Evolutionary conservation across 2,113 vertebrate species (phyloP).

Genomic region (Etia nguti): DNA sequence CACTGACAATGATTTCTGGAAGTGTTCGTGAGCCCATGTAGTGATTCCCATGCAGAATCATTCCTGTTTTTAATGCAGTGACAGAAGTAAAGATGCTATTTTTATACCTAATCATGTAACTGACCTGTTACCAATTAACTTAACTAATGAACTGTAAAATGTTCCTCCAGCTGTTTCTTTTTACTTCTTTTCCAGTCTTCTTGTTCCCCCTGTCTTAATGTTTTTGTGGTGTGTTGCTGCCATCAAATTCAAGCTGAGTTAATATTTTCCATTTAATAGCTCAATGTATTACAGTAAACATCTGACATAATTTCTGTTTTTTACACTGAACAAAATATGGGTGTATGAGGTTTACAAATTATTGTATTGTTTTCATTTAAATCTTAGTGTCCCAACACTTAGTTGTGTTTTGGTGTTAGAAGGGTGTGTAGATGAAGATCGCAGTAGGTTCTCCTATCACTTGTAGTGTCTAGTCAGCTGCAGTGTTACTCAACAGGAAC

Average conservation of each 20-base stretch:
- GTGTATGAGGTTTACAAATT: background rate
- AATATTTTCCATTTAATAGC: background rate
- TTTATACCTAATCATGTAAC: background rate
- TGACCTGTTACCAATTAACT: background rate
- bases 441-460: background rate
- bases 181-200: no score
- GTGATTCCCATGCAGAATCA: background rate
- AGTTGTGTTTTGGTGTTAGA: background rate
- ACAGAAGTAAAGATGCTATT: background rate
- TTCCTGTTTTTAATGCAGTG: background rate
- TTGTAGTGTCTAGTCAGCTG: background rate
- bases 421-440: background rate
- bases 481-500: constrained; percentile 18
- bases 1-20: background rate
- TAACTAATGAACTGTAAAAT: background rate
- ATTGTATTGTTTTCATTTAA: background rate
- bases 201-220: fast-evolving
- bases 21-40: background rate
- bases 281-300: background rate
- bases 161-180: background rate
- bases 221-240: background rate
- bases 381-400: background rate
- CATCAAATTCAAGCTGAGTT: background rate
- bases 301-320: background rate
- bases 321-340: background rate